Base-by-base conservation (phyloP, 2,888 invertebrate genomes). In the Drosophila neotestacea region DNA sequence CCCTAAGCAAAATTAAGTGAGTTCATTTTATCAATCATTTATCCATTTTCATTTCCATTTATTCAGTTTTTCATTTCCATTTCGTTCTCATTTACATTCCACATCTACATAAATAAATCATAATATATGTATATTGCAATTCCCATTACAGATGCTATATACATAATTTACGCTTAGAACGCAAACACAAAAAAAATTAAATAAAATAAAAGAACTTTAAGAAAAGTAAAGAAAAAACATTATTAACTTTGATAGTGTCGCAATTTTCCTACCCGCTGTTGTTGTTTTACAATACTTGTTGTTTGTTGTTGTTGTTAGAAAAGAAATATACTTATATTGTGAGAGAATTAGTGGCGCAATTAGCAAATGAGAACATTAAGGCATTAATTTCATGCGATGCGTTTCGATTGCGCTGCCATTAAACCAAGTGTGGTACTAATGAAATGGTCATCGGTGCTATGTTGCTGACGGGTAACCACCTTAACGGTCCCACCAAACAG, bases 391-490 rank as follows among this genome's bases (percentile, higher is more conserved):
- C 46, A 51, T 62, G 70, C 62, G 38, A 72, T 81, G 85, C 80
- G 55, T 75, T 79, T 78, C 72, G 75, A 70, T 58, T 70, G 51
- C 58, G 77, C 80, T 76, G 73, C 68, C 77, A 83, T 89, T 83
- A 76, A 86, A 84, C 67, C 69, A 78, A 81, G 77, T 87, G 85
- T 81, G 77, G 82, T 89, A 81, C 89, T 89, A 87, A 92, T 92
- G 92, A 92, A 90, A 92, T 92, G 92, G 92, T 92, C 87, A 90
- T 92, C 90, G 92, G 91, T 92, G 92, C 92, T 90, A 93, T 93
- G 92, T 92, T 93, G 90, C 92, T 93, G 91, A 91, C 91, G 91
- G 91, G 92, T 89, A 92, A 88, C 85, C 87, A 91, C 74, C 80
- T 85, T 4, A 83, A 81, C 90, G 91, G 91, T 66, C 81, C 89